Evolutionary conservation across 2,113 vertebrate genomes (phyloP), one percentile per base, ranked within the genome.

Genomic region (zebrafish (Danio rerio)): DNA sequence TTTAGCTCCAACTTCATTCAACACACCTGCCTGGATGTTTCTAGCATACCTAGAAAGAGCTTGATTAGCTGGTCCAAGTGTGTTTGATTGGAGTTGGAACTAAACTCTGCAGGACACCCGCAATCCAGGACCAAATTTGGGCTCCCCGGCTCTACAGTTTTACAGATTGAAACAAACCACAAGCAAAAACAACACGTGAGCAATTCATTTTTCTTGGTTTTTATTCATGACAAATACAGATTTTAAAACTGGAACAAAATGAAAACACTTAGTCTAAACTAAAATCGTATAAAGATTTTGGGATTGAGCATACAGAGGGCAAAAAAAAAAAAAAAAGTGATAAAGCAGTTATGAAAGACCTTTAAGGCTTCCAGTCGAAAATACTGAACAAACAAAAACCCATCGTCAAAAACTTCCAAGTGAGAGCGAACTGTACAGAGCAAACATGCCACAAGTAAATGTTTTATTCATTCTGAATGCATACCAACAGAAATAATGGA

Each of bases 141-240:
- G 31, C 31, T 2, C 3, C 31, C 31, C 31, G 31, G 31, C 31
- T 31, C 31, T 31, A 3, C 31, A 31, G 31, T 31, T 31, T 1
- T 31, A 31, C 31, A 31, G 31, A 31, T 31, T 31, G 31, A 31
- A 3, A 31, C 31, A 3, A 31, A 31, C 31, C 31, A 31, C 31
- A 31, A 31, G 31, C 58, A 10, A 55, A 74, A 56, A 42, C 0
- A 55, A 72, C 16, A 65, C 31, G 9, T 0, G 16, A 18, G 9
- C 65, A 50, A 7, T 45, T 49, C 16, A 31, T 9, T 8, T 72
- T 73, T 81, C 43, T n/a, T 49, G 11, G 47, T 83, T 85, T 87
- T 94, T 92, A 94, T 94, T 94, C 83, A 90, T 87, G 90, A 94
- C 91, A 92, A 89, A 87, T 88, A 92, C 87, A 81, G 56, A 86